These are phyloP conservation scores for Aix galericulata DNA, from an alignment of 2,113 vertebrate genomes.

Conservation along the genomic window DNA sequence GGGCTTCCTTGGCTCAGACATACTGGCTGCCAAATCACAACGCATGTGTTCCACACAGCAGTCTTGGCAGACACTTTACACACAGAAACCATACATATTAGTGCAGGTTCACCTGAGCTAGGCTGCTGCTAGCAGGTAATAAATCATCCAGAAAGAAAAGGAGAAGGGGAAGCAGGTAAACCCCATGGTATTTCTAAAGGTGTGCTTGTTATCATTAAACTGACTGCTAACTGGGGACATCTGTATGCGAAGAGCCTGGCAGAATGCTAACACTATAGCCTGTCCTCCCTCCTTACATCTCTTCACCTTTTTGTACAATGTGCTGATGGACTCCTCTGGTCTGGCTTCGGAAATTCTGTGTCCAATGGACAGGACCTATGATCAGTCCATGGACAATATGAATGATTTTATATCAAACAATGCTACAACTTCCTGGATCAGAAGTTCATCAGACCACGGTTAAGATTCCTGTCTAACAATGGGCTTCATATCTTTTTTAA, in stretches of 20 bases:
- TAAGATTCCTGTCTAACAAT: neutral
- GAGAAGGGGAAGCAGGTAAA: neutral
- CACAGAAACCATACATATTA: neutral
- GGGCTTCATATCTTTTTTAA: neutral
- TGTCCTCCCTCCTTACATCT: no score
- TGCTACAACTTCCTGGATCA: neutral
- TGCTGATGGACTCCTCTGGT: neutral
- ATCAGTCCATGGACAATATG: neutral
- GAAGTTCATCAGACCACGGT: neutral
- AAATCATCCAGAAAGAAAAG: neutral
- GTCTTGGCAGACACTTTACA: neutral
- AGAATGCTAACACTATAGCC: neutral
- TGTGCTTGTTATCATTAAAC: neutral
- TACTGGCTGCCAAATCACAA: neutral
- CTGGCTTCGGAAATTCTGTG: neutral
- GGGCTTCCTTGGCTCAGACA: neutral
- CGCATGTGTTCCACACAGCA: neutral
- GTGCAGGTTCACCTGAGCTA: neutral
- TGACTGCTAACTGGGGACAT: neutral
- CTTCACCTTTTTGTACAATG: neutral
- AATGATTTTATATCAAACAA: neutral
- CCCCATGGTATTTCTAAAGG: neutral
- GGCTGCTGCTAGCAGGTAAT: neutral
- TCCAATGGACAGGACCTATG: fast-evolving
- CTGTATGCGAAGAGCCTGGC: neutral